Evolutionary conservation across 2,113 vertebrate genomes (phyloP), one percentile per base, ranked within the genome.

Genomic region (Entelurus aequoreus): DNA sequence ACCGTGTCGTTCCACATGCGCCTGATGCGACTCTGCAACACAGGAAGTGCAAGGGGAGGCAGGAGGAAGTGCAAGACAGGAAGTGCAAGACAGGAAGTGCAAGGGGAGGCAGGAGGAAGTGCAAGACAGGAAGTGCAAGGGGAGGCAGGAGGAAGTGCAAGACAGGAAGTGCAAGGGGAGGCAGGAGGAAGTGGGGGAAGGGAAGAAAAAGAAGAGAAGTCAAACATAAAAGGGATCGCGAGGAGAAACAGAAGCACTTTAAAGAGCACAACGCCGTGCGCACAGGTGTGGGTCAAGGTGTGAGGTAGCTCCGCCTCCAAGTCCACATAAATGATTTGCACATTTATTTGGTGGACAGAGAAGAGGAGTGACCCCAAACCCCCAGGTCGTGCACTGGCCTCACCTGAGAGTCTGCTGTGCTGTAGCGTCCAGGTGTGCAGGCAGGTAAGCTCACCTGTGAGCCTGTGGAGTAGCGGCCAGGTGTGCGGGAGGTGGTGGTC

Each of bases 1-100:
- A 99, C 97, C 1, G 97, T 99, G 90, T 99, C 97, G 64, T 99
- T 99, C 97, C 97, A 99, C 97, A 99, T 99, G 85, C 97, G 92
- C 77, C 97, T 93, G 80, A 99, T 99, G 63, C 97, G 97, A 87
- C 97, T 99, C 97, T 99, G 77, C 48, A 51, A 65, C 19, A 54
- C 48, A 68, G 40, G 63, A 52, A 50, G 48, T 15, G 1, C 51
- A 14, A n/a, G n/a, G n/a, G n/a, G n/a, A n/a, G n/a, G n/a, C n/a
- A n/a, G n/a, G n/a, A n/a, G n/a, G n/a, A n/a, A n/a, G n/a, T n/a
- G n/a, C n/a, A n/a, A n/a, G n/a, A n/a, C n/a, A n/a, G n/a, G n/a
- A n/a, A n/a, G n/a, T n/a, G n/a, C n/a, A n/a, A n/a, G n/a, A n/a
- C n/a, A n/a, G n/a, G n/a, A n/a, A n/a, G n/a, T n/a, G n/a, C n/a